Conservation (phyloP, 2,888 invertebrate species). For the Lamellibrachia columna region DNA sequence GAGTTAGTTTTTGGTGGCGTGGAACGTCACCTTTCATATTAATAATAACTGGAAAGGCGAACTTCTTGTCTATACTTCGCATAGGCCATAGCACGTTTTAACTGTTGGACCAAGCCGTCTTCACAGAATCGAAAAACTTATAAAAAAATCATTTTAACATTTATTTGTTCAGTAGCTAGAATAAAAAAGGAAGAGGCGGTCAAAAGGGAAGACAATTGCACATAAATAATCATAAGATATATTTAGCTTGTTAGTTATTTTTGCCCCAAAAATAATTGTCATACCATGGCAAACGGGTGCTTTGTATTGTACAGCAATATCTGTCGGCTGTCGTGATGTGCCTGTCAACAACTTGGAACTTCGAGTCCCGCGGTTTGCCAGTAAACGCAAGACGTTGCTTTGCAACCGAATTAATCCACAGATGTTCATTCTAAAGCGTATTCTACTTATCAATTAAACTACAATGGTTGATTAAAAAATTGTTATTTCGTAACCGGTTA, state of each 20-base stretch:
- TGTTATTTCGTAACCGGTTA: background rate
- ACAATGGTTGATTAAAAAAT: background rate
- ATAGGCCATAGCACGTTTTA: too few species aligned
- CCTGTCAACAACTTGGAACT: slow-evolving; percentile 12
- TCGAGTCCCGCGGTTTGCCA: background rate
- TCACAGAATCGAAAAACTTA: too few species aligned
- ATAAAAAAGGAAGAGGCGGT: too few species aligned
- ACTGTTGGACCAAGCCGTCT: too few species aligned
- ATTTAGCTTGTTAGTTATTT: background rate
- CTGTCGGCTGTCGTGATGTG: background rate
- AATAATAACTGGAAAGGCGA: too few species aligned
- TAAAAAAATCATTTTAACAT: too few species aligned
- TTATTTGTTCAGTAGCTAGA: too few species aligned
- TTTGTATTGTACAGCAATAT: background rate
- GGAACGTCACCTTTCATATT: too few species aligned
- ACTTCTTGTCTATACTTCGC: too few species aligned
- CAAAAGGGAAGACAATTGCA: too few species aligned
- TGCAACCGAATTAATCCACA: background rate
- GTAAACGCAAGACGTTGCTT: background rate
- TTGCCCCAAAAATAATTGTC: background rate
- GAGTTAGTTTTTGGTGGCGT: too few species aligned
- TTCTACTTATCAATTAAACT: background rate
- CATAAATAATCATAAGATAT: too few species aligned
- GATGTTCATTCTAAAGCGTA: background rate
- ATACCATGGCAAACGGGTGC: background rate